Evolutionary conservation across 2,113 vertebrate genomes (phyloP).

Genomic region (Sapajus apella): DNA sequence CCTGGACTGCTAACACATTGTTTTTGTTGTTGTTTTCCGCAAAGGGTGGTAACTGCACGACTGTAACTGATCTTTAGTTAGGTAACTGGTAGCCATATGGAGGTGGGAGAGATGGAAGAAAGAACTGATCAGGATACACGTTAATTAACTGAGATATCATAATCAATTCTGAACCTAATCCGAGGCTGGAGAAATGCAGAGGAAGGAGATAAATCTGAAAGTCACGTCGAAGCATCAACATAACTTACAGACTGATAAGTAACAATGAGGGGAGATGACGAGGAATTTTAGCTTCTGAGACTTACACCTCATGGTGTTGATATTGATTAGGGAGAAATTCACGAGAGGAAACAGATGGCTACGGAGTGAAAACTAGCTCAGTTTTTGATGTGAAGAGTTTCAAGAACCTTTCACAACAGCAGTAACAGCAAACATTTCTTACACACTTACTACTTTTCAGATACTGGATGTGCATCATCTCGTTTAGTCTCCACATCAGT

Average conservation of each 20-base stretch:
- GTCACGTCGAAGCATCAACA: background rate
- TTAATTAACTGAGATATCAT: background rate
- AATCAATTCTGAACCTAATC: background rate
- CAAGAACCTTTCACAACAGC: background rate
- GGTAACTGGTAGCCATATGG: background rate
- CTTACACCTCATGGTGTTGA: background rate
- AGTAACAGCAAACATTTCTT: background rate
- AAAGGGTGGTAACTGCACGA: background rate
- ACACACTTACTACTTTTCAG: background rate
- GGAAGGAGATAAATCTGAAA: background rate
- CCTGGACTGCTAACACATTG: rapidly evolving
- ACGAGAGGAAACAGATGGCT: background rate
- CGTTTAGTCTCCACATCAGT: background rate
- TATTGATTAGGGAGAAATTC: background rate
- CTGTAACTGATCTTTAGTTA: background rate
- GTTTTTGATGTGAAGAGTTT: background rate
- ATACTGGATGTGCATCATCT: background rate
- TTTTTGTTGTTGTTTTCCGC: background rate
- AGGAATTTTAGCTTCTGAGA: background rate
- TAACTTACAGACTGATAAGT: background rate
- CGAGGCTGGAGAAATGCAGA: background rate
- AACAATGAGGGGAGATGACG: background rate
- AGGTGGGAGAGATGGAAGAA: background rate
- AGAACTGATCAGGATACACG: background rate
- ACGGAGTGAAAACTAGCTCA: background rate